Base-by-base conservation (phyloP, 2,888 invertebrate species). In the Drosophila leonis region DNA sequence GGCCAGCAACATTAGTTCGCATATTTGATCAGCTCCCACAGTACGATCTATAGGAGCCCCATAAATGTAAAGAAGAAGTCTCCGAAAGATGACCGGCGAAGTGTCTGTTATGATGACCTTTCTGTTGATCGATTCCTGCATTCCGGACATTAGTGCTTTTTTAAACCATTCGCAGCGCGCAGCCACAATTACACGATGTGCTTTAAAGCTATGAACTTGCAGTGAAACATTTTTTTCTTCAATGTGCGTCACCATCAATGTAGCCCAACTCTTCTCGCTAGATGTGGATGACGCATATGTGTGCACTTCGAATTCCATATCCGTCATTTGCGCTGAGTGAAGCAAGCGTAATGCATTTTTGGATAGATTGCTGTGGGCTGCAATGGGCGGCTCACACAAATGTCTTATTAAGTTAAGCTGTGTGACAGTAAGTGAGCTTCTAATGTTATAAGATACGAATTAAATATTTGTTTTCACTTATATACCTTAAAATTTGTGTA, bases 61-160 rank as follows among this genome's bases (percentile, higher is more conserved):
- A 90, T 96, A 96, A 55, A 96, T 91, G 91, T 95, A 95, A 75
- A 95, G 94, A 75, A 96, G 92, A 84, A 96, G 94, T 65, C 95
- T 93, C 52, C 94, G 93, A 91, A 96, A 95, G 72, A 95, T 93
- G 56, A 94, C 94, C 15, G 95, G 95, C 68, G 94, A 94, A 39
- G 95, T 95, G 85, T 96, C 95, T 79, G 95, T 95, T 63, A 96
- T 94, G 15, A 95, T 93, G 64, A 96, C 95, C 93, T 95, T 95
- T 88, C 95, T 95, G 87, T 95, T 95, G 75, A 96, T 95, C 29
- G 95, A 94, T 92, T 96, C 96, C 82, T 95, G 94, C 96, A 96
- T 96, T 56, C 96, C 96, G 55, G 95, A 95, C 49, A 95, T 93
- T 18, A 96, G 91, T 1, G 96, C 96, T 78, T 95, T 93, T 54